These are phyloP conservation scores for Pseudolycoriella hygida DNA, from an alignment of 2,888 invertebrate species.

Conservation along the genomic window DNA sequence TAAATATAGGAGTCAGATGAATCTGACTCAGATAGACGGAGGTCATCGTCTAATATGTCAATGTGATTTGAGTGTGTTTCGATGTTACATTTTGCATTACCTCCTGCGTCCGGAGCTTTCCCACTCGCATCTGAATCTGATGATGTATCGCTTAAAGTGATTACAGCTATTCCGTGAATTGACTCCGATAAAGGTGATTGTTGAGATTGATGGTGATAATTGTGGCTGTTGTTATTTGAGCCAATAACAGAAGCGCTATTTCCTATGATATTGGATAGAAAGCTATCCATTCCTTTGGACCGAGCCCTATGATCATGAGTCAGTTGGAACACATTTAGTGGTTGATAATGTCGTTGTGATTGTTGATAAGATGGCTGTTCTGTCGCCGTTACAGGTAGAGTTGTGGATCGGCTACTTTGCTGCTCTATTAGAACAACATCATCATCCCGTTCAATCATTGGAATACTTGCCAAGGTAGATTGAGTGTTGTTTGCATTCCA, in stretches of 20 bases:
- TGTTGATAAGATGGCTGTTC: too few relatives aligned
- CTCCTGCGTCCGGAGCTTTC: conserved; percentile 26
- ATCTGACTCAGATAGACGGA: conserved; percentile 73
- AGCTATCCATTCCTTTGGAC: too few relatives aligned
- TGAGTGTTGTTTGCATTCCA: conserved; percentile 45
- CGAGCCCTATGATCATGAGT: too few relatives aligned
- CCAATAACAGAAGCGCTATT: too few relatives aligned
- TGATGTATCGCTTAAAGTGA: conserved; percentile 26
- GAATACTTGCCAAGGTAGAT: conserved; percentile 54
- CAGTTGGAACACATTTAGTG: too few relatives aligned
- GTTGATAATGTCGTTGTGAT: too few relatives aligned
- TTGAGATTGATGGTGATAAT: too few relatives aligned
- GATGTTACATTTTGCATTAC: conserved; percentile 10
- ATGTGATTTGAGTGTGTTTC: conserved; percentile 10
- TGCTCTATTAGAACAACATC: conserved; percentile 18
- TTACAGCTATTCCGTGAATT: conserved; percentile 18
- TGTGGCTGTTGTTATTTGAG: too few relatives aligned
- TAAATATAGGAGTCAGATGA: conserved; percentile 55
- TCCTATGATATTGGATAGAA: too few relatives aligned
- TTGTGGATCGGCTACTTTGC: too few relatives aligned
- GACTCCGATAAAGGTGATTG: too few relatives aligned
- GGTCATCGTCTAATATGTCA: conserved; percentile 48
- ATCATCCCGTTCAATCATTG: conserved; percentile 57
- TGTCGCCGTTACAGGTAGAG: too few relatives aligned
- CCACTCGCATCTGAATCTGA: conserved; percentile 27